Percentiles rank a stretch among this genome's conserved stretches.
These are phyloP conservation scores for Copidosoma floridanum DNA, from an alignment of 1,140 invertebrate species.

Conservation along the genomic window DNA sequence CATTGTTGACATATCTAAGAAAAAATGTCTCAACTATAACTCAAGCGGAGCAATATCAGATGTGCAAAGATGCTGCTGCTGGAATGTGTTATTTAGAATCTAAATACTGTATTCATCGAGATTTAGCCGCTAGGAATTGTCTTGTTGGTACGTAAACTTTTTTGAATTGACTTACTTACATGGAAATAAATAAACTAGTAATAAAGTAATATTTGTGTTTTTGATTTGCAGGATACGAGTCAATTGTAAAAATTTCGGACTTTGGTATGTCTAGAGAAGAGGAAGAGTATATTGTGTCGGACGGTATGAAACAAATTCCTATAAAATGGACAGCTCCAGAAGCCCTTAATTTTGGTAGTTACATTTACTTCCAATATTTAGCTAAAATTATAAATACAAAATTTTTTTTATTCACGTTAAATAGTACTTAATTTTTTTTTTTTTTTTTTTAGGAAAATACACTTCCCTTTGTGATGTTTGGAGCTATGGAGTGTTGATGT, in stretches of 20 bases:
- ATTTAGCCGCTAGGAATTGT: constrained; percentile 94
- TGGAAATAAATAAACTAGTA: neutral
- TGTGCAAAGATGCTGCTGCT: constrained; percentile 91
- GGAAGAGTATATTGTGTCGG: constrained; percentile 94
- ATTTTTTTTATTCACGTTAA: constrained; percentile 17
- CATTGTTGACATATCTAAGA: constrained; percentile 82
- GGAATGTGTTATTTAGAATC: constrained; percentile 96
- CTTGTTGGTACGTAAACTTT: constrained; percentile 67
- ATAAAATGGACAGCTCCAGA: constrained; percentile 98
- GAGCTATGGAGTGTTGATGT: constrained; percentile 95
- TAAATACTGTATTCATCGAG: constrained; percentile 94
- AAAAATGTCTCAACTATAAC: constrained; percentile 70
- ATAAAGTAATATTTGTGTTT: constrained; percentile 11
- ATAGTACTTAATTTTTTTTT: constrained; percentile 9
- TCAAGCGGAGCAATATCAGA: constrained; percentile 75
- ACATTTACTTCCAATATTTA: constrained; percentile 5
- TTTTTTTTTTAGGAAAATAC: constrained; percentile 74
- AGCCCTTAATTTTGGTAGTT: constrained; percentile 87
- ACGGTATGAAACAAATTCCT: constrained; percentile 97
- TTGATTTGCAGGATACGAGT: constrained; percentile 69
- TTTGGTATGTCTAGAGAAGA: constrained; percentile 98
- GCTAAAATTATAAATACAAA: neutral
- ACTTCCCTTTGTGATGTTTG: constrained; percentile 98
- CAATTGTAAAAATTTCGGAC: constrained; percentile 94
- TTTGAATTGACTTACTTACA: neutral